Conservation (phyloP, 2,888 invertebrate genomes). For the Eugnorisma glareosa region DNA sequence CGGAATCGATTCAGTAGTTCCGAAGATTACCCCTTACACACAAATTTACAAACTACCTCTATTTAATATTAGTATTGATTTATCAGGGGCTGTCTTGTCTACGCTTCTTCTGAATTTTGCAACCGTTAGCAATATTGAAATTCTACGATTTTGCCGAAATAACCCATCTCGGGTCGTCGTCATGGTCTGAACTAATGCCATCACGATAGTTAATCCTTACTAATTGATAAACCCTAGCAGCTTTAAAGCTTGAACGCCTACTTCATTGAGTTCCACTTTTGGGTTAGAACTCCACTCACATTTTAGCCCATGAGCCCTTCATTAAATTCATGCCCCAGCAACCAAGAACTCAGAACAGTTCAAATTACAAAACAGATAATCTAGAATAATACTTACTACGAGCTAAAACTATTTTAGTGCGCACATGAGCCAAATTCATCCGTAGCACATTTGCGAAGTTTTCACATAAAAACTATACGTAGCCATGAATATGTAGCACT, state of each 20-base stretch:
- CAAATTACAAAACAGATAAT: slow-evolving; percentile 5
- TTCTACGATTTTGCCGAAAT: neutral
- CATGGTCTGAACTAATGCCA: neutral
- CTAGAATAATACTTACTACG: neutral
- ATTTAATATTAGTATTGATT: no score
- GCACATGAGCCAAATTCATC: slow-evolving; percentile 43
- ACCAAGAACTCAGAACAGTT: neutral
- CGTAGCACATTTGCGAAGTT: slow-evolving; percentile 37
- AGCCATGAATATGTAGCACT: slow-evolving; percentile 45
- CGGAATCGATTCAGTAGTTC: no score
- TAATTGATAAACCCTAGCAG: neutral
- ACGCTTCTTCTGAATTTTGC: no score
- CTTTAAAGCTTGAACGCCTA: neutral
- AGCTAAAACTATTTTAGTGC: slow-evolving; percentile 15
- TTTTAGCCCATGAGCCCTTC: neutral
- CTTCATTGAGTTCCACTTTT: neutral
- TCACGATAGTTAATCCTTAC: neutral
- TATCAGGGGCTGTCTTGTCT: neutral
- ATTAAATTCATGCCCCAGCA: neutral
- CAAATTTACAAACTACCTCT: no score
- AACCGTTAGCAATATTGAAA: no score
- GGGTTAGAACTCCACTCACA: neutral
- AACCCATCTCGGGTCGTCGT: neutral
- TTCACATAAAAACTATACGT: slow-evolving; percentile 49
- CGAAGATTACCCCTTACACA: no score